These are phyloP conservation scores for Apamea epomidion DNA, from an alignment of 2,888 invertebrate genomes.

Conservation along the genomic window DNA sequence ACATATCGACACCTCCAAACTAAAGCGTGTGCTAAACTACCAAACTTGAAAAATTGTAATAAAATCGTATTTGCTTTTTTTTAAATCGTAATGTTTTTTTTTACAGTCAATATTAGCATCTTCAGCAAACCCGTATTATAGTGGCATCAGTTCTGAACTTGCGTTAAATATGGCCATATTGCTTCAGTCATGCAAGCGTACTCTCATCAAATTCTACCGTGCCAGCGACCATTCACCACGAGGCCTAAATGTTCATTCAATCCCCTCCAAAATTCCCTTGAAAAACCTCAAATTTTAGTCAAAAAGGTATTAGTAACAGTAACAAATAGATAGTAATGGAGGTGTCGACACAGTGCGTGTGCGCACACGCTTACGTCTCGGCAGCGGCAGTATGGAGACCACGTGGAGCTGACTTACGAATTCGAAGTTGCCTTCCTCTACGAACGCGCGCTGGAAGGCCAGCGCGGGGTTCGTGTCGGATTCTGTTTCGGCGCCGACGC, in stretches of 20 bases:
- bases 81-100: neutral
- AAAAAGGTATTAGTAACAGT: conserved; percentile 38
- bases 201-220: conserved; percentile 5
- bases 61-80: neutral
- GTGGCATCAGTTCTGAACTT: neutral
- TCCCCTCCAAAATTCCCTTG: neutral
- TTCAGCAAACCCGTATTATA: neutral
- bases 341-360: conserved; percentile 35
- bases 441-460: conserved; percentile 78
- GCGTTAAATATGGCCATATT: neutral
- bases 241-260: neutral
- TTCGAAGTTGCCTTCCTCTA: conserved; percentile 88
- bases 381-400: conserved; percentile 82
- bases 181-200: conserved; percentile 26
- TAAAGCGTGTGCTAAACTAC: conserved; percentile 25
- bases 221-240: neutral
- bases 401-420: conserved; percentile 90
- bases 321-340: conserved; percentile 8
- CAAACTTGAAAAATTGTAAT: neutral
- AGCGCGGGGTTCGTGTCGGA: conserved; percentile 67
- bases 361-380: conserved; percentile 43
- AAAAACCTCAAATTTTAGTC: conserved; percentile 24
- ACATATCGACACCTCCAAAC: conserved; percentile 51
- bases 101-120: neutral
- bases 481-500: conserved; percentile 65